Base-by-base conservation (phyloP, 2,797 vertebrate species). In the Phoxinus dragarum region DNA sequence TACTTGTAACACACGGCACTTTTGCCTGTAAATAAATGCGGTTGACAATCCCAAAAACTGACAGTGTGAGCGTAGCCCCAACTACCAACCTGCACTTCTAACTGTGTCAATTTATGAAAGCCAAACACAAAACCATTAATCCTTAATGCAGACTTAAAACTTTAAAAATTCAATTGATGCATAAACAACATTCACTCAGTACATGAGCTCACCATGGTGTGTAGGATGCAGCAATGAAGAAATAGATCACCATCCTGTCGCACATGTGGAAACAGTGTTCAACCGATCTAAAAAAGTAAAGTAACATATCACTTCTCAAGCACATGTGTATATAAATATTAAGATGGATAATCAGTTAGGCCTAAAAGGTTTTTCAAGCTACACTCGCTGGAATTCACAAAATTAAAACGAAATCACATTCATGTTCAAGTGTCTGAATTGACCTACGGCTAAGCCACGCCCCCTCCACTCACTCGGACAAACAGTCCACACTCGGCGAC, bases 251-350 rank as follows among this genome's bases (percentile, higher is more conserved):
- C 96, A 99, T 98, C 89, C 98, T 94, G 93, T 99, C 97, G 21
- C 96, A 97, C 97, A 99, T 98, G 93, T 98, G 98, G 90, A 99
- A 95, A 89, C 97, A 98, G 72, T 97, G 97, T 88, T 98, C 98
- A 89, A 98, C 95, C 1, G 94, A 96, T 92, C 97, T 98, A 90
- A 61, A 87, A 87, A 88, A 89, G 59, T 90, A 76, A 90, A 64
- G 84, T 40, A 79, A 82, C 17, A 80, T 12, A 49, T 19, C 40
- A 83, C 17, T 54, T 80, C 56, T 79, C 4, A 12, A 36, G 75
- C 80, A 19, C 36, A 64, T 7, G 36, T 47, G 69, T 34, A 74
- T 11, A 21, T 80, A 52, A 82, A 42, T 54, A 79, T 64, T 27
- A 72, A 27, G 10, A 19, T 76, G 68, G 36, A 52, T 89, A 61